Conservation (phyloP, 2,888 invertebrate genomes). For the Melinopterus prodromus region DNA sequence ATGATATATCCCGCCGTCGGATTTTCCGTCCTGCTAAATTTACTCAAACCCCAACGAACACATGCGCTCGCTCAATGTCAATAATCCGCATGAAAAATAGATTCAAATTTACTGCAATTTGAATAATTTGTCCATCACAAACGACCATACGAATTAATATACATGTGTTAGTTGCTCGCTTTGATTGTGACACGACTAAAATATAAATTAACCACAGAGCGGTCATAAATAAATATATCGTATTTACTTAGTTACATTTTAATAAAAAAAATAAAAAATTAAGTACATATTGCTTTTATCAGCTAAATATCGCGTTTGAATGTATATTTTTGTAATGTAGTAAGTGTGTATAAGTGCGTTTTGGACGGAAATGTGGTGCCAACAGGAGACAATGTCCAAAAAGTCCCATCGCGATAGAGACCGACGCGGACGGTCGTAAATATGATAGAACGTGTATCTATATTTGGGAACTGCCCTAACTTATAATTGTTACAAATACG, state of each 20-base stretch:
- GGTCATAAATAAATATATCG: no score
- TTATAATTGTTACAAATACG: constrained; percentile 47
- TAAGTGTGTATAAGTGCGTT: neutral
- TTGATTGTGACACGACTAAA: no score
- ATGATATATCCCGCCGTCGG: constrained; percentile 28
- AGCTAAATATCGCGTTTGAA: no score
- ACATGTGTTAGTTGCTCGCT: no score
- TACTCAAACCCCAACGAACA: constrained; percentile 14
- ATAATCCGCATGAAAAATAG: constrained; percentile 34
- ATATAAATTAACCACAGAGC: no score
- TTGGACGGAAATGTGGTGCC: neutral
- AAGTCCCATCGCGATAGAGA: no score
- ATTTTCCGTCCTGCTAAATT: neutral
- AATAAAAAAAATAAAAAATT: no score
- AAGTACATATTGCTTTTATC: no score
- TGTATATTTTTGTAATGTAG: neutral
- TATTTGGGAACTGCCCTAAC: constrained; percentile 45
- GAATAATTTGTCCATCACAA: constrained; percentile 19
- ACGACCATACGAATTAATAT: neutral
- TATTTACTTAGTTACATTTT: no score
- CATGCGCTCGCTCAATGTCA: constrained; percentile 24
- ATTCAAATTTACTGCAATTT: constrained; percentile 33
- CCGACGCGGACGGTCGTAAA: constrained; percentile 22
- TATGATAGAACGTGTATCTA: constrained; percentile 28
- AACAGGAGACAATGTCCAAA: neutral